These are phyloP conservation scores for Siniperca knerii DNA, from an alignment of 2,113 vertebrate species.

Conservation along the genomic window DNA sequence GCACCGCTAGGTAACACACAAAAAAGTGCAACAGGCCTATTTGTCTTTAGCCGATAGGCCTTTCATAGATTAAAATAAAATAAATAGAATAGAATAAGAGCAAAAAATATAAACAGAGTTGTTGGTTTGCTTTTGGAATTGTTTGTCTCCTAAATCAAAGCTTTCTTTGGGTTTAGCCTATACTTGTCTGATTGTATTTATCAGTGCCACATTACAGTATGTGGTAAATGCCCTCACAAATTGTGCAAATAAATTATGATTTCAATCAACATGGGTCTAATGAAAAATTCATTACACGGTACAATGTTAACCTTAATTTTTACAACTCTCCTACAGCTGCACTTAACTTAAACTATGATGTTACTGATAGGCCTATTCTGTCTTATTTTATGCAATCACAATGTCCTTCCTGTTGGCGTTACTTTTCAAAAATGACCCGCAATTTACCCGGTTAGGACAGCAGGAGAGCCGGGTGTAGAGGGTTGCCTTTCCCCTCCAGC, in stretches of 20 bases:
- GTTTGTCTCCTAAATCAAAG: constrained; percentile 56
- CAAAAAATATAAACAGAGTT: constrained; percentile 51
- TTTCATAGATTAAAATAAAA: constrained; percentile 36
- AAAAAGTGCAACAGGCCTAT: constrained; percentile 74
- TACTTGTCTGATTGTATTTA: constrained; percentile 75
- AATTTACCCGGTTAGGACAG: constrained; percentile 79
- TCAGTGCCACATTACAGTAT: constrained; percentile 68
- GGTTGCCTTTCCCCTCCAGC: constrained; percentile 84
- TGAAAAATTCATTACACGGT: constrained; percentile 59
- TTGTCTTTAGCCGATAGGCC: constrained; percentile 46
- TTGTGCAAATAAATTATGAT: constrained; percentile 78
- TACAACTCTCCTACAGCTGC: constrained; percentile 49
- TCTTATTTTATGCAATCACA: constrained; percentile 15
- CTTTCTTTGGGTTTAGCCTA: constrained; percentile 77
- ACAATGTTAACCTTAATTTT: constrained; percentile 58
- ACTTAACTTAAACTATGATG: constrained; percentile 26
- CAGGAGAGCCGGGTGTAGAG: constrained; percentile 90
- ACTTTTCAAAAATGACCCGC: constrained; percentile 37
- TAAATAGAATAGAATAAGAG: constrained; percentile 46
- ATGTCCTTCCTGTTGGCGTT: constrained; percentile 25
- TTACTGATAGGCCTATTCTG: constrained; percentile 15
- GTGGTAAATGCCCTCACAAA: constrained; percentile 74
- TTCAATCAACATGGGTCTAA: constrained; percentile 64
- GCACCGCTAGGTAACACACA: constrained; percentile 64
- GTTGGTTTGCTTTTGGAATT: constrained; percentile 56